Evolutionary conservation across 2,113 vertebrate species (phyloP).

Genomic region (Vidua macroura): DNA sequence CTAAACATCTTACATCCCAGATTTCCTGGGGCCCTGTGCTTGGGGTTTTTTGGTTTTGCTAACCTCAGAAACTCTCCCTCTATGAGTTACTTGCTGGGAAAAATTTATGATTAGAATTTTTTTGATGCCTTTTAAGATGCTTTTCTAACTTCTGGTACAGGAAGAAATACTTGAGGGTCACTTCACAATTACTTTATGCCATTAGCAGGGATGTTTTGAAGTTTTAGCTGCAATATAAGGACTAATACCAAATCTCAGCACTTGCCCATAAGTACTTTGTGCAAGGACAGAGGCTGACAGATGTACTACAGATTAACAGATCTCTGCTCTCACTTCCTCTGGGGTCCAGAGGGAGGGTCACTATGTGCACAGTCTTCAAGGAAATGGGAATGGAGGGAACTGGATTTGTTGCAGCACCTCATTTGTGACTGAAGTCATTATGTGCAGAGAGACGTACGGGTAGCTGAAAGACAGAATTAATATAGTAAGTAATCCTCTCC

Average conservation of each 20-base stretch:
- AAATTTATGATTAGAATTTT: background rate
- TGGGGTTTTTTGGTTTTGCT: background rate
- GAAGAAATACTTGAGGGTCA: background rate
- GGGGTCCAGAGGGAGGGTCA: background rate
- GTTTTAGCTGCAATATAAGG: background rate
- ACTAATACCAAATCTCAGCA: background rate
- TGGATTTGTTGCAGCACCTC: background rate
- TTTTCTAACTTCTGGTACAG: background rate
- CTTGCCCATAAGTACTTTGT: background rate
- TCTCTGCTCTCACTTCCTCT: background rate
- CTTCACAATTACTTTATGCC: background rate
- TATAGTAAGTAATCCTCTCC: conserved; percentile 69
- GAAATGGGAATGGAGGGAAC: background rate
- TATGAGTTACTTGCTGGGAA: background rate
- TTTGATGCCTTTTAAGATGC: background rate
- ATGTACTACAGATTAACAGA: background rate
- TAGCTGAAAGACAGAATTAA: conserved; percentile 70
- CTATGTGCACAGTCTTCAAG: background rate
- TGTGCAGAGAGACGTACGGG: conserved; percentile 34
- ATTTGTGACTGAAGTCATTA: conserved; percentile 52
- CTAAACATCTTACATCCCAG: background rate
- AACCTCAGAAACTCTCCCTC: background rate
- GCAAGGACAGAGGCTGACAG: background rate
- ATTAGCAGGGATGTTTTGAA: background rate
- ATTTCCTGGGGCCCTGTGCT: background rate